Evolutionary conservation across 2,888 invertebrate species (phyloP), one percentile per base, ranked within the genome.

Genomic region (Sesia bembeciformis): DNA sequence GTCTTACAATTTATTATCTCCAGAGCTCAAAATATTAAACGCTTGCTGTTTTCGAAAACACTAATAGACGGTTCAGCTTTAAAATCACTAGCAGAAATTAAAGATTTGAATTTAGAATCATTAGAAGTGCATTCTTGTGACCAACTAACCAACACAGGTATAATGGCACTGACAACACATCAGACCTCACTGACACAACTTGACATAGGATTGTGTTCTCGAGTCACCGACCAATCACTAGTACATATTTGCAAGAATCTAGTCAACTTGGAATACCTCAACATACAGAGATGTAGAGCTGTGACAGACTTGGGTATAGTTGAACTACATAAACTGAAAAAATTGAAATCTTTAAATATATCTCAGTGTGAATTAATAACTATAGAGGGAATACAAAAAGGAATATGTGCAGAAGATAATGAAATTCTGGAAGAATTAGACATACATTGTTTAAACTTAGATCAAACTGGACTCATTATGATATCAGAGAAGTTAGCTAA

Each of bases 361-460:
- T 93, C 94, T 0, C 92, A 92, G 60, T 93, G 94, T 72, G 92
- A 93, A 71, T 82, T 91, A 54, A 84, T 94, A 40, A 92, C 92
- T 40, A 91, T 91, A 58, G 85, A 85, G 49, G 93, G 93, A 0
- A 78, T 94, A 40, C 84, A 90, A 56, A 85, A 89, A 51, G 94
- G 94, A 5, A 76, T 94, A 7, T 93, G 92, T 68, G 52, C 68
- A 61, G 78, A 74, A 57, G 78, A 74, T 57, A 93, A 92, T 67
- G 54, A 60, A n/a, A 76, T 68, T 4, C 65, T 93, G 52, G 72
- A 84, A 65, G 88, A 91, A 60, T 76, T 93, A 39, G 90, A 91
- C 64, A 84, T 93, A 53, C 91, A 91, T 57, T 90, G 91, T 53
- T 74, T 93, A 41, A 91, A 91, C 65, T 81, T 94, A 43, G 92